Base-by-base conservation (phyloP, 2,797 vertebrate genomes). In the Myripristis murdjan region DNA sequence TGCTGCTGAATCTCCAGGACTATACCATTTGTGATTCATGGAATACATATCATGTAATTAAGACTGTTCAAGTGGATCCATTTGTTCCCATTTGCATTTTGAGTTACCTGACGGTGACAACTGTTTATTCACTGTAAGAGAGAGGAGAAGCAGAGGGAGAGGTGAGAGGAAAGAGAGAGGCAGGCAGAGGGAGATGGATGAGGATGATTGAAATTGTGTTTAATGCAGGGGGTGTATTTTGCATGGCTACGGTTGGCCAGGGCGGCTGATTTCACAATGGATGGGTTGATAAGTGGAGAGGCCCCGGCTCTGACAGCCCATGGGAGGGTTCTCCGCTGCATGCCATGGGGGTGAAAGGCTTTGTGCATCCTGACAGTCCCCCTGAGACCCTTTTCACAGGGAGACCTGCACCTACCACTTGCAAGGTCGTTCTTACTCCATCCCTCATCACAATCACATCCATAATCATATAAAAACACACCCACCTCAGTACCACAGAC, bases 1-100 rank as follows among this genome's bases (percentile, higher is more conserved):
- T 92, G 89, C 83, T 74, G 83, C 86, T 79, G 87, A 90, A 88
- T 91, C 89, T 87, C 72, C 53, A 55, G 87, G 77, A 92, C 91
- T 91, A 93, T 90, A 92, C 87, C 88, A 93, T 95, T 95, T 94
- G 92, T 92, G 91, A 95, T 95, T 95, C 93, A 95, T 95, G 94
- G 94, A 95, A 95, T 95, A 94, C 91, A 94, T 94, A 94, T 93
- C 89, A 90, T 94, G 94, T 93, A 94, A 95, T 95, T 95, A 95
- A 93, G 93, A 93, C 86, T 87, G 87, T 90, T 93, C 87, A 90
- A 94, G 90, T 93, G 90, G 90, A 94, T 94, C 93, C 93, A 85
- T 93, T 93, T 92, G 88, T 86, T 85, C 83, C 84, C 76, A 92
- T 93, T 94, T 92, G 93, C 93, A 94, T 93, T 92, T 88, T 87